Evolutionary conservation across 2,113 vertebrate species (phyloP).

Genomic region (Dasyornis broadbenti): DNA sequence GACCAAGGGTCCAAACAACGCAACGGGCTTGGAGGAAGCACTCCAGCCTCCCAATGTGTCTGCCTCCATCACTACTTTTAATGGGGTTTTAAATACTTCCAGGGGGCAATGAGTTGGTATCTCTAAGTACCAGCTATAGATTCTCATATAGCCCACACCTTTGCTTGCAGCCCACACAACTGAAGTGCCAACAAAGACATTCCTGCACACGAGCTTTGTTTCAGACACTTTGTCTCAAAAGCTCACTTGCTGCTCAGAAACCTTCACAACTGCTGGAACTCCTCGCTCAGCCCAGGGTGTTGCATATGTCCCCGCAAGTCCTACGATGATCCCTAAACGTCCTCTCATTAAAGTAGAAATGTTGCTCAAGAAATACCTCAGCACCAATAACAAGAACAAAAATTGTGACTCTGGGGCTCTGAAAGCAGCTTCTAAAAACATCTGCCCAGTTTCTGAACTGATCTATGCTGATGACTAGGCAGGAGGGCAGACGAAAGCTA

Average conservation of each 20-base stretch:
- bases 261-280: background rate
- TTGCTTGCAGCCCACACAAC: background rate
- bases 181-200: background rate
- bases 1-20: background rate
- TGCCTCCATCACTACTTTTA: background rate
- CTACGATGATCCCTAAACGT: accelerated
- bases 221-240: accelerated
- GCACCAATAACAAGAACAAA: background rate
- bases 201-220: accelerated
- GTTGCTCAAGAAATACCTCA: background rate
- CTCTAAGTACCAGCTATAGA: background rate
- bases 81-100: background rate
- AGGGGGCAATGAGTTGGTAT: background rate
- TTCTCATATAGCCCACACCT: background rate
- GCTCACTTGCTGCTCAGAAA: background rate
- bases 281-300: background rate
- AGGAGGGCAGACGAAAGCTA: background rate
- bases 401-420: background rate
- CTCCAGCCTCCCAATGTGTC: accelerated
- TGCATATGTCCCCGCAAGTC: accelerated
- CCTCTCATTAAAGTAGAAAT: background rate
- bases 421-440: constrained; percentile 31
- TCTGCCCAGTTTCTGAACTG: background rate
- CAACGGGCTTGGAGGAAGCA: background rate
- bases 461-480: background rate